Evolutionary conservation across 2,797 vertebrate species (phyloP), one percentile per base, ranked within the genome.

Genomic region (Anguilla marmorata): DNA sequence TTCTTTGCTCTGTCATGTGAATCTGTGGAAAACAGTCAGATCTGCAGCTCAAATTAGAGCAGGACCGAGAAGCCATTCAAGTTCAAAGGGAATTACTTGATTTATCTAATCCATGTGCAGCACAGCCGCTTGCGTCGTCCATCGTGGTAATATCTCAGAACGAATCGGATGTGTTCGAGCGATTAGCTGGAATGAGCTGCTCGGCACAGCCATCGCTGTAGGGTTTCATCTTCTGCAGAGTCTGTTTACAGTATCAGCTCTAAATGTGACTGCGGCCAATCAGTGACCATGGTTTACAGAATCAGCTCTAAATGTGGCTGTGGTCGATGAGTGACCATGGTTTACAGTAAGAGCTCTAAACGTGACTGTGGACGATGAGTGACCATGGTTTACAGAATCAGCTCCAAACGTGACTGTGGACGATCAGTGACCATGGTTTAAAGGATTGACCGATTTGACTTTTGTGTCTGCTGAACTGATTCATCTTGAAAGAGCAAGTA

Each of bases 361-460:
- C 3, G 37, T 41, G 37, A 41, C 37, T 41, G 37, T 41, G 37
- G 37, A 3, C 37, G 37, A 41, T 41, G 37, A 41, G 37, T 41
- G 37, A 41, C 37, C 37, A 41, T 80, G 76, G 37, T 41, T 41
- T 41, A 41, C 37, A 41, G 37, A 0, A 41, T 41, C 37, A 41
- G 4, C 74, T 79, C 33, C 19, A 79, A 41, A 41, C 45, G 74
- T 11, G 41, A 48, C 76, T n/a, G 3, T 24, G 76, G 21, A 45
- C 37, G 16, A 21, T 8, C 5, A 80, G 41, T 45, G 37, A 24
- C 76, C 41, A n/a, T 21, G 41, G 76, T 48, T n/a, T 16, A 45
- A 80, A 80, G 76, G 76, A 80, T 48, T 80, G 41, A 48, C 76
- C 19, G 45, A 80, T 48, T n/a, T 80, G 76, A 80, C 37, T 80